Percentiles rank a stretch among this genome's conserved stretches.
phyloP scores from a whole-genome alignment of 2,888 invertebrate genomes.

The Drosophila sordidula region DNA sequence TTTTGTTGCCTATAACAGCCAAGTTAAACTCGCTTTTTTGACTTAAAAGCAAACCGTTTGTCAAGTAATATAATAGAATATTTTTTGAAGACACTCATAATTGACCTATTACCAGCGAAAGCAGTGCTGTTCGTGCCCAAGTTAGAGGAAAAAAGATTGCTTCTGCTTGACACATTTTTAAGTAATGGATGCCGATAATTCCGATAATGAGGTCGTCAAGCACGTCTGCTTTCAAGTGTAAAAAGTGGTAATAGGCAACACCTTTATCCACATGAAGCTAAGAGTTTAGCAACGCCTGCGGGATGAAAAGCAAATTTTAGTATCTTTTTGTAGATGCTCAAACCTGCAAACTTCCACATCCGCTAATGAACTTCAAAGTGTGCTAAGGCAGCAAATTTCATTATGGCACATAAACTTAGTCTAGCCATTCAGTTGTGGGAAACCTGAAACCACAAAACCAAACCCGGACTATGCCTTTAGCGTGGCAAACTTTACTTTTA shows the following conservation, averaged over 20 bases:
- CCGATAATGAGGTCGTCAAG: neutral
- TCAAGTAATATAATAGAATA: neutral
- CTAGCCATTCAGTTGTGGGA: neutral
- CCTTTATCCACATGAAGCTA: neutral
- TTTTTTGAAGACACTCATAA: neutral
- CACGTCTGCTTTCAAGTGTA: neutral
- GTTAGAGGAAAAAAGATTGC: neutral
- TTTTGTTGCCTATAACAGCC: too few relatives aligned
- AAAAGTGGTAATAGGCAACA: neutral
- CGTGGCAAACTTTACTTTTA: too few relatives aligned
- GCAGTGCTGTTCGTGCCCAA: neutral
- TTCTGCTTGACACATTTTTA: neutral
- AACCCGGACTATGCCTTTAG: neutral
- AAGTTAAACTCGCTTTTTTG: too few relatives aligned
- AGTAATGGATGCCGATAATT: neutral
- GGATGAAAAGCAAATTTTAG: neutral
- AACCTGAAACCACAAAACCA: neutral
- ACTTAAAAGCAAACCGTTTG: neutral
- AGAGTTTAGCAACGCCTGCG: neutral
- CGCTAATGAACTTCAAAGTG: neutral
- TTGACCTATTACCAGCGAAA: neutral
- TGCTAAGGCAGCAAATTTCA: neutral
- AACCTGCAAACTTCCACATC: neutral
- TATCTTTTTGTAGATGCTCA: neutral
- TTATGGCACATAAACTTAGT: neutral